These are phyloP conservation scores for Drosophila picticornis DNA, from an alignment of 2,888 invertebrate species.

Conservation along the genomic window DNA sequence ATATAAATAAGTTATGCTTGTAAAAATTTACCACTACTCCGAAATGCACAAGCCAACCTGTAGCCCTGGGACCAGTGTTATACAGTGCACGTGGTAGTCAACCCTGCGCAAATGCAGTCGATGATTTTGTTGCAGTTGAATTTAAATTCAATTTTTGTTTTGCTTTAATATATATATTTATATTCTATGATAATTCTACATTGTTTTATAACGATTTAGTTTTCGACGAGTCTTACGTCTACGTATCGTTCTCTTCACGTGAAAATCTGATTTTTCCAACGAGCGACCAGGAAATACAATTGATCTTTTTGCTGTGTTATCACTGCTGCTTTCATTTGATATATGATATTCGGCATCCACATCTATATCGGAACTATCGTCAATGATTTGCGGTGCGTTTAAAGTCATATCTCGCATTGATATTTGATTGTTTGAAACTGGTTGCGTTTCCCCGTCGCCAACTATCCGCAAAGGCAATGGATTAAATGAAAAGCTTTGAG, in stretches of 20 bases:
- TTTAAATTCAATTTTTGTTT: slow-evolving; percentile 38
- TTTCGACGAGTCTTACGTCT: slow-evolving; percentile 46
- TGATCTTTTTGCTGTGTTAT: slow-evolving; percentile 24
- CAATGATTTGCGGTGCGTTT: slow-evolving; percentile 48
- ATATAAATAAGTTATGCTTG: slow-evolving; percentile 67
- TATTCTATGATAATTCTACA: slow-evolving; percentile 17
- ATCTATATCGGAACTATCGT: slow-evolving; percentile 55
- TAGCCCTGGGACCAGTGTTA: slow-evolving; percentile 59
- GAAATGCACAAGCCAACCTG: slow-evolving; percentile 72
- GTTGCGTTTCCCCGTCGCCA: slow-evolving; percentile 17
- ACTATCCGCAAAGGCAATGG: slow-evolving; percentile 53
- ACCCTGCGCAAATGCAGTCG: slow-evolving; percentile 38
- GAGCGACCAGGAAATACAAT: slow-evolving; percentile 49
- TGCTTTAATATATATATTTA: slow-evolving; percentile 20
- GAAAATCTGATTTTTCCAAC: slow-evolving; percentile 41
- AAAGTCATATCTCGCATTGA: slow-evolving; percentile 55
- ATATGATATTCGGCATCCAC: slow-evolving; percentile 62
- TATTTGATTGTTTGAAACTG: slow-evolving; percentile 21
- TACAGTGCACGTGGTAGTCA: slow-evolving; percentile 15
- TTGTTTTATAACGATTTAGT: slow-evolving; percentile 26
- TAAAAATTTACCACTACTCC: slow-evolving; percentile 76
- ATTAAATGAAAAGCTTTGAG: slow-evolving; percentile 45
- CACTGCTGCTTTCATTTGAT: slow-evolving; percentile 66
- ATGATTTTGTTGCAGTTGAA: slow-evolving; percentile 48
- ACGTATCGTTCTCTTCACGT: slow-evolving; percentile 30